Base-by-base conservation (phyloP, 2,113 vertebrate genomes). In the Elachura formosa region DNA sequence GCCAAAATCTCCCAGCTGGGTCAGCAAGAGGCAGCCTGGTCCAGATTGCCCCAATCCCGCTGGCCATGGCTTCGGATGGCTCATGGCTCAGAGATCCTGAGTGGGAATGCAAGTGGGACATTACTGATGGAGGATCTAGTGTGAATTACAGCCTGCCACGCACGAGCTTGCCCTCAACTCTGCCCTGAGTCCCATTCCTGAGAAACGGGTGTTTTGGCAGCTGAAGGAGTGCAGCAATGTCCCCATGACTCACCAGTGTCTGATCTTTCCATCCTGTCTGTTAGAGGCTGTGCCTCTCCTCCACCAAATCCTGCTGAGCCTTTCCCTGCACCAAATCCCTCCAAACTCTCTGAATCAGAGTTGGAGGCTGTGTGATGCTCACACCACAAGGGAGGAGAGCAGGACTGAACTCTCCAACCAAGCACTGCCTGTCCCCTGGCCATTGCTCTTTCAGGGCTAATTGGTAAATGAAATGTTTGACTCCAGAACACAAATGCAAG, bases 391-490 rank as follows among this genome's bases (percentile, higher is more conserved):
- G n/a, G 26, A 62, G 63, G 46, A 0, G n/a, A 86, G 76, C 36
- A 45, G 82, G 45, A 52, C 2, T 40, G 22, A 74, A 25, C 64
- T 74, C 69, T 21, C 20, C 46, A 36, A 23, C 17, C 82, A 59
- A 52, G 46, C 54, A 61, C 8, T 11, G 8, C 40, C 78, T 25
- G 21, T 33, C 9, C 71, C 82, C 46, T 7, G 38, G 56, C 76
- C 67, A 24, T 16, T 0, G 3, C 67, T 87, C 41, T 67, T 77
- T 49, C 31, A 69, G 22, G 81, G 20, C 81, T 89, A 88, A 94
- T 86, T 49, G 54, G 43, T 38, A 73, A 88, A 96, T 90, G 69
- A 88, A 91, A 66, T 5, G 76, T 86, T 90, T 92, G 76, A 84
- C 59, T 81, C 43, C 4, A 0, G 38, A 74, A 72, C 46, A 86